phyloP scores from a whole-genome alignment of 1,140 invertebrate genomes.

The Chrysomallon squamiferum region DNA sequence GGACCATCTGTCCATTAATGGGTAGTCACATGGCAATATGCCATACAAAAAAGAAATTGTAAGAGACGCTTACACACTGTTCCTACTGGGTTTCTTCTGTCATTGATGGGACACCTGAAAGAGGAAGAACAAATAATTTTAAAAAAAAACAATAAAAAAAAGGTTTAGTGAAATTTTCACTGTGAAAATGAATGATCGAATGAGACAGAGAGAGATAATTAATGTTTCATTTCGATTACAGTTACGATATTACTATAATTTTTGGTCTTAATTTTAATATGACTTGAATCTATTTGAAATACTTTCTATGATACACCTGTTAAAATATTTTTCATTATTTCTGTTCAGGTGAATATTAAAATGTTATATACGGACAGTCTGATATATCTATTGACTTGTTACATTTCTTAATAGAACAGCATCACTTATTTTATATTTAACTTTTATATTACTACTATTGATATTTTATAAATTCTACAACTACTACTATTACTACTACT shows the following conservation, averaged over 20 bases:
- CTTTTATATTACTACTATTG: no score
- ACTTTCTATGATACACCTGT: no score
- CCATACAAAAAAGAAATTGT: constrained; percentile 50
- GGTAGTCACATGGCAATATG: constrained; percentile 54
- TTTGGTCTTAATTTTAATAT: neutral
- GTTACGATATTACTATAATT: neutral
- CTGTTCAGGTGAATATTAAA: no score
- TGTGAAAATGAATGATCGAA: neutral
- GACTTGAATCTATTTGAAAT: no score
- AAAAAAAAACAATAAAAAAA: neutral
- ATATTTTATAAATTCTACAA: no score
- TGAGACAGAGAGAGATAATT: neutral
- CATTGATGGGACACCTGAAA: constrained; percentile 29
- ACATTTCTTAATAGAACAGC: no score
- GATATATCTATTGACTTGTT: no score
- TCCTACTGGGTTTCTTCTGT: constrained; percentile 53
- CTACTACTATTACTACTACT: no score
- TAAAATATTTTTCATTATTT: no score
- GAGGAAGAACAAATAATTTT: no score
- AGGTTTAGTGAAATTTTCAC: neutral
- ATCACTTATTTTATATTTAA: no score
- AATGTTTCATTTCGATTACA: neutral
- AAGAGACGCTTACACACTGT: constrained; percentile 51
- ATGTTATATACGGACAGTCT: no score
- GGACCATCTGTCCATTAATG: constrained; percentile 7